A percentile compares a stretch with the other conserved stretches of the same genome.
phyloP scores from a whole-genome alignment of 2,113 vertebrate species.

The Thymallus thymallus region DNA sequence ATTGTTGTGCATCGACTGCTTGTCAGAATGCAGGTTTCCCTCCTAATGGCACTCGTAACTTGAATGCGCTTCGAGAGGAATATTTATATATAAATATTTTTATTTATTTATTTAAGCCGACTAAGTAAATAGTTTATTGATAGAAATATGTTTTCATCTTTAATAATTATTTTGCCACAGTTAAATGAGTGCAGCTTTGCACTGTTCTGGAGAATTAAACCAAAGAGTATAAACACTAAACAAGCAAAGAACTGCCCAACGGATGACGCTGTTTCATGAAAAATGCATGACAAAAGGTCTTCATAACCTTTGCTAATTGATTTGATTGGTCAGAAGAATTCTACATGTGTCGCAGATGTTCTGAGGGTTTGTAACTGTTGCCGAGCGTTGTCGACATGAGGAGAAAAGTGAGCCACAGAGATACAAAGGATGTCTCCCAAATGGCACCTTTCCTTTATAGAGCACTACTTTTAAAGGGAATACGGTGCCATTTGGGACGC shows the following conservation, averaged over 20 bases:
- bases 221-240: conserved; percentile 28
- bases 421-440: conserved; percentile 35
- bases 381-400: conserved; percentile 43
- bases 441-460: too few relatives aligned
- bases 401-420: conserved; percentile 66
- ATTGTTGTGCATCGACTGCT: too few relatives aligned
- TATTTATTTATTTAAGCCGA: too few relatives aligned
- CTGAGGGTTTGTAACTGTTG: conserved; percentile 36
- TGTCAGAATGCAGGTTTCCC: too few relatives aligned
- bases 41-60: too few relatives aligned
- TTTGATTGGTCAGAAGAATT: conserved; percentile 40
- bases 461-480: conserved; percentile 20
- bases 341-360: conserved; percentile 43
- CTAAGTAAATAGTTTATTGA: too few relatives aligned
- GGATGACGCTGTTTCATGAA: conserved; percentile 16
- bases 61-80: too few relatives aligned
- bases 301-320: conserved; percentile 43
- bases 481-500: too few relatives aligned
- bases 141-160: too few relatives aligned
- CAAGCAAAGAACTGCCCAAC: conserved; percentile 3
- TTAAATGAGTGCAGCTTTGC: conserved; percentile 13
- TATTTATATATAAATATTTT: too few relatives aligned
- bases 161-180: too few relatives aligned
- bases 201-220: conserved; percentile 40
- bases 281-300: neutral